Base-by-base conservation (phyloP, 2,113 vertebrate species). In the human region DNA sequence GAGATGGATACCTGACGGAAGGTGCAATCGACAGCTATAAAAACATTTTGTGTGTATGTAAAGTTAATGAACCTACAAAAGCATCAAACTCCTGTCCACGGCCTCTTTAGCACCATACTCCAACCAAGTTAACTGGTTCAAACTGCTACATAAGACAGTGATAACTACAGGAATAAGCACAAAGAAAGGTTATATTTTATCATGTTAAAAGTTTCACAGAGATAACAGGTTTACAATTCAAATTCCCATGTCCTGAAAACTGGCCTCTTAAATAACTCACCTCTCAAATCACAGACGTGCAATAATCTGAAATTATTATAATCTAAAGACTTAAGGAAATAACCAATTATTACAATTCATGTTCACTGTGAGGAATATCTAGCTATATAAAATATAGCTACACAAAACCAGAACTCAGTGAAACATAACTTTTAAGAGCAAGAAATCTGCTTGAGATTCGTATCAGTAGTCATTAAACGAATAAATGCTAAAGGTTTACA, bases 401-500 rank as follows among this genome's bases (percentile, higher is more conserved):
- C 27, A 88, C 45, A 90, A 92, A 94, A 97, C 66, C 5, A 95
- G 40, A 96, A 90, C 8, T 96, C 50, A 55, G 70, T 88, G 38
- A 90, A 95, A 84, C 40, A 9, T 50, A 93, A 89, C 76, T 55
- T 97, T 95, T 84, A 66, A 95, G 8, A 97, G 45, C 48, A 97
- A 90, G 48, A 88, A 92, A 89, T 84, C 93, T 91, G 66, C 5
- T 78, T 82, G 57, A 23, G 16, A 93, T 82, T 94, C 64, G 43
- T 64, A 95, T 93, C 94, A 95, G 92, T 96, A 97, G 93, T 96
- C 35, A 79, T n/a, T 95, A 94, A 76, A 6, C 92, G 35, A 81
- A 70, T 88, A 90, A 89, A 95, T 95, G 43, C 32, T 97, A 79
- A 95, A 89, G 50, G 93, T 55, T 79, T 98, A 75, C 90, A 97